phyloP scores from a whole-genome alignment of 2,797 vertebrate genomes.

The Graptemys geographica region DNA sequence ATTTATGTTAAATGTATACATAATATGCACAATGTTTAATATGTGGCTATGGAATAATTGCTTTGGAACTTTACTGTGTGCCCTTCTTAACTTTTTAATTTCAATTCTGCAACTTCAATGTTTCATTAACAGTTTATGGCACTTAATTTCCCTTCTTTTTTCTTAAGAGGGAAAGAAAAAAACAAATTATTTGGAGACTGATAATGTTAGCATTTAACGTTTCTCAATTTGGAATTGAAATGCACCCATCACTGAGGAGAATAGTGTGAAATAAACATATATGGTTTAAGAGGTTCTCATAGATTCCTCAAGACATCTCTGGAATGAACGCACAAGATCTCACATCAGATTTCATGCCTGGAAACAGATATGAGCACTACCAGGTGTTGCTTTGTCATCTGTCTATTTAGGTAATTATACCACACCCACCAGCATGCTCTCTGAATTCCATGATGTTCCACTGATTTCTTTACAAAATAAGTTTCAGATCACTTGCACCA shows the following conservation, averaged over 20 bases:
- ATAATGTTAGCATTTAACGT: background rate
- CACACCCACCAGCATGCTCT: background rate
- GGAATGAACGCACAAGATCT: background rate
- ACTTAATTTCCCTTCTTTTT: background rate
- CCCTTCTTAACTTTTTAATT: background rate
- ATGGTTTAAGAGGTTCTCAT: background rate
- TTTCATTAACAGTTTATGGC: background rate
- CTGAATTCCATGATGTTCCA: background rate
- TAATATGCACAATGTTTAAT: background rate
- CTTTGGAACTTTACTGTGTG: background rate
- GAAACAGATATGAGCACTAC: background rate
- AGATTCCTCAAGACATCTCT: background rate
- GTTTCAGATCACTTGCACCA: background rate
- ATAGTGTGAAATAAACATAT: background rate
- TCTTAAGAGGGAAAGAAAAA: background rate
- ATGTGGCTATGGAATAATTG: background rate
- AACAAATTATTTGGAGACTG: background rate
- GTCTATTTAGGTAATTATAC: background rate
- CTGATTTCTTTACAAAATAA: background rate
- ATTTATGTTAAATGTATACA: background rate
- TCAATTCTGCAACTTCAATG: background rate
- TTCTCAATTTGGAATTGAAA: background rate
- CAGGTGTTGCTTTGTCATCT: background rate
- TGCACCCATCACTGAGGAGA: background rate
- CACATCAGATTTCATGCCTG: background rate